Evolutionary conservation across 1,140 invertebrate species (phyloP).

Genomic region (Drosophila albomicans): DNA sequence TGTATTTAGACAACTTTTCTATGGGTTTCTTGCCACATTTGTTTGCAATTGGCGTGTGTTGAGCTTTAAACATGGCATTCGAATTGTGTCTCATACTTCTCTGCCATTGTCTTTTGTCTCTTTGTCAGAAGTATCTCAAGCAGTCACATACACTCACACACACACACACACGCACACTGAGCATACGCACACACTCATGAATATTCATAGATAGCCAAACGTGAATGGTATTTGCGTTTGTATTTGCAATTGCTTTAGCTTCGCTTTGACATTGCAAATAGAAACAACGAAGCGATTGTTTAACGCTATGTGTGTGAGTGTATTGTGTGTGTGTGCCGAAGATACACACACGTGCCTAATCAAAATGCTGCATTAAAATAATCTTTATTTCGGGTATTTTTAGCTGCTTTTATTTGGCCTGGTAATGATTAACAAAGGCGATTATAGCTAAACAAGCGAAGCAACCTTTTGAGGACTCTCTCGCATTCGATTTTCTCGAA

Average conservation of each 20-base stretch:
- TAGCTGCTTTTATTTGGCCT: slow-evolving; percentile 39
- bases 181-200: slow-evolving; percentile 62
- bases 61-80: slow-evolving; percentile 64
- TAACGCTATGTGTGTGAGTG: neutral
- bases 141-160: slow-evolving; percentile 41
- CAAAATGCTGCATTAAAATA: slow-evolving; percentile 77
- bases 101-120: neutral
- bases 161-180: slow-evolving; percentile 45
- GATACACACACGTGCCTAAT: slow-evolving; percentile 54
- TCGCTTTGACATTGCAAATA: slow-evolving; percentile 69
- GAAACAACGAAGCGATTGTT: slow-evolving; percentile 37
- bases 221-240: slow-evolving; percentile 41
- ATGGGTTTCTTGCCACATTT: slow-evolving; percentile 35
- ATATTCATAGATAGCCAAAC: slow-evolving; percentile 68
- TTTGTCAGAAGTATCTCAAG: slow-evolving; percentile 71
- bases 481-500: slow-evolving; percentile 55
- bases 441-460: slow-evolving; percentile 17
- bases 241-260: slow-evolving; percentile 74
- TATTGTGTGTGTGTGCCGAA: neutral
- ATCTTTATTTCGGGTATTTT: slow-evolving; percentile 69
- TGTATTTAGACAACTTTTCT: slow-evolving; percentile 9
- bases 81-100: slow-evolving; percentile 18
- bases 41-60: slow-evolving; percentile 56
- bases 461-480: slow-evolving; percentile 34
- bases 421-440: slow-evolving; percentile 42